phyloP scores from a whole-genome alignment of 2,113 vertebrate genomes.

The Thryonomys swinderianus region DNA sequence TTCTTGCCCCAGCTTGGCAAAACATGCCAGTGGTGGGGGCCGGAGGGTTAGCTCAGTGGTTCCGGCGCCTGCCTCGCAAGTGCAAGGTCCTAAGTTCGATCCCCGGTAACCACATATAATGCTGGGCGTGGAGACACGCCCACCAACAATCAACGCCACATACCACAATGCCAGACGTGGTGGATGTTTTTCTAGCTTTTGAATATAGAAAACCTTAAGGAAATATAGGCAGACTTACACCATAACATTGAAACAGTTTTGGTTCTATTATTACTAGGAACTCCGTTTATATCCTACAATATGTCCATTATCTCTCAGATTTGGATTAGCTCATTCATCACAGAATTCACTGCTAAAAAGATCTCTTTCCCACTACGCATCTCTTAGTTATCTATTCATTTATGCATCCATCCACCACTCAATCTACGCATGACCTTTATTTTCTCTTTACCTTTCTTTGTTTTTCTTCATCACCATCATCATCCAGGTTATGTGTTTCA shows the following conservation, averaged over 20 bases:
- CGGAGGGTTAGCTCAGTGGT: no score
- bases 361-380: background rate
- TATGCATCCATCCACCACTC: rapidly evolving
- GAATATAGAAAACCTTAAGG: background rate
- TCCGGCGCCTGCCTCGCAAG: no score
- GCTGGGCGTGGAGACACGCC: no score
- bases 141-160: no score
- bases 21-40: background rate
- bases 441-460: background rate
- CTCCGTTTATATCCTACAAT: background rate
- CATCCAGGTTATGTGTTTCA: background rate
- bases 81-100: no score
- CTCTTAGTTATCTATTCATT: background rate
- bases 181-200: background rate
- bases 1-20: background rate
- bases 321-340: background rate
- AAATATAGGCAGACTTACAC: background rate
- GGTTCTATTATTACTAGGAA: background rate
- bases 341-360: background rate
- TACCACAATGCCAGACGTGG: no score
- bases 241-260: background rate
- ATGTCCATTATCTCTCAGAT: background rate
- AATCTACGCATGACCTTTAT: background rate
- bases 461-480: background rate
- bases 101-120: no score